A percentile compares a stretch with the other conserved stretches of the same genome.
These are phyloP conservation scores for Yoshiicerus persimilis DNA, from an alignment of 1,140 invertebrate genomes.

Conservation along the genomic window DNA sequence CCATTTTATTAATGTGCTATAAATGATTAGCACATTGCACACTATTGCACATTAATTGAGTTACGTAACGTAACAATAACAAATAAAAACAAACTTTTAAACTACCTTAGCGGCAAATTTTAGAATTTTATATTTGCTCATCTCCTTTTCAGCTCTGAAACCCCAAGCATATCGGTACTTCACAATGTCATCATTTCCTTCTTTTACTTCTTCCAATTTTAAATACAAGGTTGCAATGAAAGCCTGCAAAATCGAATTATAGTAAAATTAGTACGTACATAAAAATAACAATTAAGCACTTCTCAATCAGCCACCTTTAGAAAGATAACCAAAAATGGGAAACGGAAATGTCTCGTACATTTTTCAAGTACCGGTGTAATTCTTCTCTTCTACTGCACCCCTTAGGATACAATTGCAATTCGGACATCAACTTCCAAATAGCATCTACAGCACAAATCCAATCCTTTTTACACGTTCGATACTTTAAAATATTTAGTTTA, in stretches of 20 bases:
- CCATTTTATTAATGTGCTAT: too few relatives aligned
- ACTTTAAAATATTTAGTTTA: too few relatives aligned
- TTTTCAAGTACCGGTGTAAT: background rate
- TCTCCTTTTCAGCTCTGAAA: background rate
- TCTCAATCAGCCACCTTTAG: background rate
- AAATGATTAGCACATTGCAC: too few relatives aligned
- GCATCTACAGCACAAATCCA: background rate
- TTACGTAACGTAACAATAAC: too few relatives aligned
- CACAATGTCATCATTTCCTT: background rate
- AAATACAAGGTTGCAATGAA: background rate
- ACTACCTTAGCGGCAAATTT: background rate
- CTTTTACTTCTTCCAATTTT: background rate
- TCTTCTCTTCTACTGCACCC: background rate
- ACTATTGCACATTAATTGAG: too few relatives aligned
- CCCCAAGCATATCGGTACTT: background rate
- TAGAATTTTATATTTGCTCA: background rate
- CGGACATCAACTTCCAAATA: background rate
- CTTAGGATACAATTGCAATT: background rate
- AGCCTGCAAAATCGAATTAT: background rate
- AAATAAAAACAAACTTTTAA: background rate
- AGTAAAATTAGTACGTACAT: too few relatives aligned
- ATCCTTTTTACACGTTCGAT: too few relatives aligned
- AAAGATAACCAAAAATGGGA: background rate
- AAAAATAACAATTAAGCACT: too few relatives aligned
- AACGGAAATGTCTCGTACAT: background rate